Conservation (phyloP, 53 echinoderm and acorn worm species). For the Crossaster papposus region DNA sequence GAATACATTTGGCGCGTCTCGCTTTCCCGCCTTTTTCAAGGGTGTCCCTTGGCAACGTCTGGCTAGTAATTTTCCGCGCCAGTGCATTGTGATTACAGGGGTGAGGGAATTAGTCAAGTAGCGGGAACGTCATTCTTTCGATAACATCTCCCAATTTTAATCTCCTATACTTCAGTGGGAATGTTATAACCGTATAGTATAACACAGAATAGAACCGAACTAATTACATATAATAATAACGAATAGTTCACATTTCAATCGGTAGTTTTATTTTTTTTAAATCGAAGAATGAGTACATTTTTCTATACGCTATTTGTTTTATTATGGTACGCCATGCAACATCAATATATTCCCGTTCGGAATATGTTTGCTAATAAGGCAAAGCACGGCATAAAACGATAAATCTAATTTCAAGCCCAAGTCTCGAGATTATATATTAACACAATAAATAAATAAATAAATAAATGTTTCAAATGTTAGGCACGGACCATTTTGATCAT, state of each 20-base stretch:
- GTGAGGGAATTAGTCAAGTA: background rate
- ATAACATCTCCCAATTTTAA: too few species aligned
- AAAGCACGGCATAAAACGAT: background rate
- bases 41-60: conserved; percentile 15
- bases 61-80: conserved; percentile 14
- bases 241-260: too few species aligned
- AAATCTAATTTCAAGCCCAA: background rate
- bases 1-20: background rate
- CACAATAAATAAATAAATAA: background rate
- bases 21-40: background rate
- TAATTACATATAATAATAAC: too few species aligned
- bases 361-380: background rate
- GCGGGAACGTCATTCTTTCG: background rate
- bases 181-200: too few species aligned
- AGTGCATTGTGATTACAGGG: background rate
- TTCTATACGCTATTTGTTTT: background rate
- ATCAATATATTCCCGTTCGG: background rate
- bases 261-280: too few species aligned
- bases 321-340: background rate
- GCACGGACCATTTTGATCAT: background rate
- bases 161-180: too few species aligned
- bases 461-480: background rate
- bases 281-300: background rate
- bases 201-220: too few species aligned
- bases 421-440: background rate